Evolutionary conservation across 2,797 vertebrate genomes (phyloP), one percentile per base, ranked within the genome.

Genomic region (Staurois parvus): DNA sequence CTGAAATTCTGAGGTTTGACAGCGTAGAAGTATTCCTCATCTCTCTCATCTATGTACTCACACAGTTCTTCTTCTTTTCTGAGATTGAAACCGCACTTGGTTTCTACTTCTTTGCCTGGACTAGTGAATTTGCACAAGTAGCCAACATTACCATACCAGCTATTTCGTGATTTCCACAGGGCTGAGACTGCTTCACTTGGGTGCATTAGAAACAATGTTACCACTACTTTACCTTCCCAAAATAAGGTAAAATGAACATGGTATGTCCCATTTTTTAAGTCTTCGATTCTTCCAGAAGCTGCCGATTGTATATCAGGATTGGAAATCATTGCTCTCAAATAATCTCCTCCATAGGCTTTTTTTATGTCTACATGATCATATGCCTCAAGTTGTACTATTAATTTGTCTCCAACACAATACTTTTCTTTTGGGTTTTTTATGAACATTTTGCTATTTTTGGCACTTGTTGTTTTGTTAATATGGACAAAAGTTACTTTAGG

Each of bases 11-110:
- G 32, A 21, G 87, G 88, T 34, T 68, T 90, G 62, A 88, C 10
- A 4, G 88, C 88, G 67, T 88, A 89, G 81, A 89, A 91, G 17
- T 32, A 84, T 84, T 92, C 90, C 12, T 89, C 79, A 83, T 91
- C 89, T 26, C 84, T 28, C 24, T 73, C 9, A 34, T 89, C 87
- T 32, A 81, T 70, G 52, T 90, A 90, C 17, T 88, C 29, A 1
- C 88, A 91, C 12, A 87, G 72, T 2, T 90, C 70, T 1, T 62
- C 24, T 59, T 59, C 84, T 37, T 67, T 73, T 12, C 3, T 66
- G n/a, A 66, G 64, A 11, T 42, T 87, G 42, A 89, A 86, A 30
- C 83, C 81, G 64, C 86, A 88, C 30, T 88, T n/a, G 24, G 76
- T 59, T 9, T 19, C 1, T 15, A 79, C 81, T 0, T 13, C 3